A percentile compares a stretch with the other conserved stretches of the same genome.
Evolutionary conservation across 35 echinoderm and acorn worm species (phyloP).

Genomic region (Patiria miniata): DNA sequence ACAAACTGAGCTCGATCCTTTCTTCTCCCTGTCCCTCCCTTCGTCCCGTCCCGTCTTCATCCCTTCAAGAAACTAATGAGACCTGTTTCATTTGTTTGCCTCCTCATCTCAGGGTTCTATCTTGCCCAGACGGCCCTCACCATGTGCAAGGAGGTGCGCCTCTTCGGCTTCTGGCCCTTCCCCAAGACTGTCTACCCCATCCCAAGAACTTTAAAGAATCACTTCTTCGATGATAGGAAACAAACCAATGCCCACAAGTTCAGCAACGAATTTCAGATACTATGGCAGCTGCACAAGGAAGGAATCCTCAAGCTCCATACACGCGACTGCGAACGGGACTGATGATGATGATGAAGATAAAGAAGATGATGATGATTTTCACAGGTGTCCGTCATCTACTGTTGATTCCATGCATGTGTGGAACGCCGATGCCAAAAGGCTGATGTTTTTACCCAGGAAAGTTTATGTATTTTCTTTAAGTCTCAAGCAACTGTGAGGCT

Average conservation of each 20-base stretch:
- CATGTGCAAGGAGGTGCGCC: slow-evolving; percentile 75
- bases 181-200: slow-evolving; percentile 5
- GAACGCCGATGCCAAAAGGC: no score
- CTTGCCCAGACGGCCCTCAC: slow-evolving; percentile 56
- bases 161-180: slow-evolving; percentile 89
- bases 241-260: slow-evolving; percentile 19
- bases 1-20: no score
- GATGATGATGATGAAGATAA: background rate
- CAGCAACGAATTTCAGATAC: background rate
- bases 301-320: slow-evolving; percentile 27
- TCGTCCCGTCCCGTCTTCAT: no score
- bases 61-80: no score
- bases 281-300: slow-evolving; percentile 35
- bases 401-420: no score
- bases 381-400: no score
- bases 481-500: no score
- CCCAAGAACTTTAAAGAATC: background rate
- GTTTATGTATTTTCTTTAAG: no score
- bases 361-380: background rate
- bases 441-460: no score
- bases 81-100: no score
- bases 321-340: background rate
- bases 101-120: slow-evolving; percentile 63
- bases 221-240: background rate
- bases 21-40: no score